Base-by-base conservation (phyloP, 2,113 vertebrate species). In the Pelvicachromis taeniatus region DNA sequence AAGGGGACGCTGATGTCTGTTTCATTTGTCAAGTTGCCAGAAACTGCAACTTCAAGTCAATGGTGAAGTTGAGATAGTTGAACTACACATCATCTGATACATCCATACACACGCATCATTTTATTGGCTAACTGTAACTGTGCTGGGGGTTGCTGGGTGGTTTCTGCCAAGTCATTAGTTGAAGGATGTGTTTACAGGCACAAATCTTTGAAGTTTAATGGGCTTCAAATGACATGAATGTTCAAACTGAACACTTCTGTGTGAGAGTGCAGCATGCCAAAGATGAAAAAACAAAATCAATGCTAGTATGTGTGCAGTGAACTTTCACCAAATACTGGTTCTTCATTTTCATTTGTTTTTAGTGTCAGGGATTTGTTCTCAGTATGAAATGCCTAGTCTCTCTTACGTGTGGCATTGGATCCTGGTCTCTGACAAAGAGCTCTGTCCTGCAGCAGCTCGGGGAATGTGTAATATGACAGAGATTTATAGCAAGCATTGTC, bases 381-480 rank as follows among this genome's bases (percentile, higher is more conserved):
- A 65, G 40, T 52, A 21, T 58, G 26, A 79, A 87, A 61, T n/a
- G 56, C 73, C 58, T 81, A 5, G 13, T 81, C 55, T 61, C 33
- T 73, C 63, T n/a, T 59, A 52, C 40, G 50, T 35, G 45, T 81
- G 79, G 84, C 83, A 38, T 82, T 48, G 78, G 31, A 75, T 70
- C 59, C 55, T 23, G 79, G 6, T n/a, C 84, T 65, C 73, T 59
- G 85, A 92, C 91, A 94, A 93, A 90, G 84, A 82, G 45, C 75
- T 33, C 87, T 92, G 91, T 94, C 82, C 85, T 89, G 68, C 42
- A 12, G 80, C 87, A 31, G 82, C 77, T 16, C 83, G 54, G 85
- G 85, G 91, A 92, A 94, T 91, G 88, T 89, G 85, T 85, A 87
- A 90, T 78, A 87, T 92, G 85, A 90, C 92, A 84, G 83, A 83